These are phyloP conservation scores for Thrips palmi DNA, from an alignment of 1,140 invertebrate genomes.

Conservation along the genomic window DNA sequence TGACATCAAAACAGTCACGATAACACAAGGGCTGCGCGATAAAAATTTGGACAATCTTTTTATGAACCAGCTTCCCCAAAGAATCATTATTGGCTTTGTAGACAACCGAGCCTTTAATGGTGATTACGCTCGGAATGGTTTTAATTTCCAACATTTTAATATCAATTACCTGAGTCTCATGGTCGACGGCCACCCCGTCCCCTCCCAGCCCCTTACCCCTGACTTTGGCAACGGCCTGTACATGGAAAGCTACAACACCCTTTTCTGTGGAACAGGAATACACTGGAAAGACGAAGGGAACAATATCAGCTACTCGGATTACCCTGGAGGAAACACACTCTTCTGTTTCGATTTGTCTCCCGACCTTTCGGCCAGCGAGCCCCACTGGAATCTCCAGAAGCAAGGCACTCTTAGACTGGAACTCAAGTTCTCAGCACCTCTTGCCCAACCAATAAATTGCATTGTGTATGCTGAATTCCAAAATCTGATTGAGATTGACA, in stretches of 20 bases:
- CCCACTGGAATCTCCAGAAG: slow-evolving; percentile 21
- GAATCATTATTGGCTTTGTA: slow-evolving; percentile 13
- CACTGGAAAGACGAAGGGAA: slow-evolving; percentile 19
- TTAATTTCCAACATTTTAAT: slow-evolving; percentile 12
- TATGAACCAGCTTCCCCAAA: slow-evolving; percentile 10
- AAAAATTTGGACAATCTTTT: slow-evolving; percentile 21
- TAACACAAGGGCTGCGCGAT: slow-evolving; percentile 18
- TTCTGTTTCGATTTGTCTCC: slow-evolving; percentile 20
- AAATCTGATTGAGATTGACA: slow-evolving; percentile 19
- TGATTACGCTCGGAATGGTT: slow-evolving; percentile 5
- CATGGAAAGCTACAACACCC: slow-evolving; percentile 19
- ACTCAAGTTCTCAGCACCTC: slow-evolving; percentile 17
- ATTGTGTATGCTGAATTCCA: slow-evolving; percentile 21
- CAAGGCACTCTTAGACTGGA: slow-evolving; percentile 19
- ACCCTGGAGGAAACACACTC: slow-evolving; percentile 16
- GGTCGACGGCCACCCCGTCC: slow-evolving; percentile 19
- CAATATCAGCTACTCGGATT: slow-evolving; percentile 13
- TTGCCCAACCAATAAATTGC: slow-evolving; percentile 18
- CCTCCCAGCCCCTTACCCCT: slow-evolving; percentile 15
- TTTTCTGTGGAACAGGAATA: slow-evolving; percentile 21
- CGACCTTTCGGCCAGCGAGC: slow-evolving; percentile 20
- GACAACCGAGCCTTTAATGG: slow-evolving; percentile 12
- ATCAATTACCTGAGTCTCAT: slow-evolving; percentile 20
- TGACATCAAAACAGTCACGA: slow-evolving; percentile 21
- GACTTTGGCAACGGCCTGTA: slow-evolving; percentile 12